Base-by-base conservation (phyloP, 2,113 vertebrate species). In the Calypte anna region DNA sequence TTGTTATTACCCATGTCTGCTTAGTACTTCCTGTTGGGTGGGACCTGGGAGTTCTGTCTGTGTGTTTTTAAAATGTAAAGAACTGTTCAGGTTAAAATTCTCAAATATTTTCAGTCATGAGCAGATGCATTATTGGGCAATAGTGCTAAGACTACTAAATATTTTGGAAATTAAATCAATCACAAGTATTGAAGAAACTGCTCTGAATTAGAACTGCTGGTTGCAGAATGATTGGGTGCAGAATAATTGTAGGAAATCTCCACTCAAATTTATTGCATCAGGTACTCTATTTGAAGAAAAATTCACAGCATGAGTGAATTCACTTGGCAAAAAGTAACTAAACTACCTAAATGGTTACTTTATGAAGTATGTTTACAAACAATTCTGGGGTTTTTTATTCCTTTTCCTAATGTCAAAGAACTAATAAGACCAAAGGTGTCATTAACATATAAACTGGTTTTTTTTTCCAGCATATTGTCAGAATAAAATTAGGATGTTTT, bases 11-110 rank as follows among this genome's bases (percentile, higher is more conserved):
- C 75, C 62, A 90, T 70, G 48, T 28, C 48, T 75, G 61, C 28
- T 96, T 93, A 94, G 79, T 90, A 94, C 81, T 97, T 97, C 90
- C 93, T 86, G 84, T 80, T 91, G 88, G 67, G 76, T 86, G 79
- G 82, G 55, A 70, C 46, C 70, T 38, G n/a, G 21, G 12, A 90
- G 61, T 33, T 83, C 16, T 48, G 58, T 25, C 22, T 66, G 20
- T 11, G 9, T 51, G 36, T 70, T 88, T 80, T 68, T 62, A 6
- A 85, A 87, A 30, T 43, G 40, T 77, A 82, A 57, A 10, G 31
- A 58, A 43, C 27, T 48, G 8, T 33, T 82, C 16, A 79, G 63
- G 14, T 67, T 82, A 27, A 68, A 64, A 40, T 63, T 67, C 81
- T 72, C 12, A 64, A 70, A 15, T 59, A 40, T 86, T 86, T 91